phyloP scores from a whole-genome alignment of 2,888 invertebrate genomes.

The Digitonthophagus gazella region DNA sequence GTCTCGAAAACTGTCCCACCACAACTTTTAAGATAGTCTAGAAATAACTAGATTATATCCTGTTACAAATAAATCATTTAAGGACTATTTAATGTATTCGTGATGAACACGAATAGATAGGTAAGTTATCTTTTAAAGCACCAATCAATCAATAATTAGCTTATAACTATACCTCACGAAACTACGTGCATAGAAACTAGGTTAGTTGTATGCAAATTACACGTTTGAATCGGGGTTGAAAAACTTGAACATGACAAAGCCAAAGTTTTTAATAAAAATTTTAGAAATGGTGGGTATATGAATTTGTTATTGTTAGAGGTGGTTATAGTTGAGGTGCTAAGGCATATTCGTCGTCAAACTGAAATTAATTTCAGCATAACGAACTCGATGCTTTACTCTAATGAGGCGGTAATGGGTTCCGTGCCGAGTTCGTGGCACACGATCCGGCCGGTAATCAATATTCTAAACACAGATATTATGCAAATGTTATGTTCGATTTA shows the following conservation, averaged over 20 bases:
- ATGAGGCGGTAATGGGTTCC: slow-evolving; percentile 31
- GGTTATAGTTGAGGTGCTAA: slow-evolving; percentile 2
- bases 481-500: slow-evolving; percentile 37
- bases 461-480: slow-evolving; percentile 34
- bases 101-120: too few relatives aligned
- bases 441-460: slow-evolving; percentile 8
- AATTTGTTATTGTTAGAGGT: neutral
- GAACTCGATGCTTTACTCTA: slow-evolving; percentile 23
- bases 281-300: neutral
- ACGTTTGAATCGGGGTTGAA: neutral
- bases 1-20: too few relatives aligned
- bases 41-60: too few relatives aligned
- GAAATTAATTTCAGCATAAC: slow-evolving; percentile 27
- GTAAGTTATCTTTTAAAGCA: too few relatives aligned
- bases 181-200: neutral
- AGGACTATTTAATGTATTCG: too few relatives aligned
- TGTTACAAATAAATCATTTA: too few relatives aligned
- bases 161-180: neutral
- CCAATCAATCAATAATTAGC: neutral
- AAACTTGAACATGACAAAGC: neutral
- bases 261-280: neutral
- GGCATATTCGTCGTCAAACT: slow-evolving; percentile 15
- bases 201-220: neutral
- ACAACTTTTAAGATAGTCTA: too few relatives aligned
- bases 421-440: slow-evolving; percentile 19